Evolutionary conservation across 1,140 invertebrate genomes (phyloP).

Genomic region (Leucophenga varia): DNA sequence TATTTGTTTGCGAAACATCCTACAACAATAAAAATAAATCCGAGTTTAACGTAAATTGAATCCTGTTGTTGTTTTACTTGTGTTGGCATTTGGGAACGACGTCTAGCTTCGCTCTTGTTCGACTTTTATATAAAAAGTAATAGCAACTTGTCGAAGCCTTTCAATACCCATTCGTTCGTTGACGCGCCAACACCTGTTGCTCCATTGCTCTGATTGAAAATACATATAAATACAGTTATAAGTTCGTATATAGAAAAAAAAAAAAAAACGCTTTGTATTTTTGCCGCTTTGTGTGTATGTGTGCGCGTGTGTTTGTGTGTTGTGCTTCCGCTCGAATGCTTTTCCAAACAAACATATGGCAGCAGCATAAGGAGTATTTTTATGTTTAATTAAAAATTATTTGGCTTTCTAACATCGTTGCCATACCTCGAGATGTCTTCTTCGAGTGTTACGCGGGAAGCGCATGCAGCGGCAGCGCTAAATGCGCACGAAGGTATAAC

Average conservation of each 20-base stretch:
- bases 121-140: conserved; percentile 36
- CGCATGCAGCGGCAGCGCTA: conserved; percentile 8
- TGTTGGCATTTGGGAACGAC: conserved; percentile 3
- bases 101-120: conserved; percentile 9
- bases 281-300: too few relatives aligned
- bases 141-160: conserved; percentile 39
- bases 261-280: too few relatives aligned
- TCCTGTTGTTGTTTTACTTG: conserved; percentile 11
- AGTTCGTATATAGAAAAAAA: too few relatives aligned
- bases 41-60: conserved; percentile 25
- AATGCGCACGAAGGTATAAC: too few relatives aligned
- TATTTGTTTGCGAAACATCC: too few relatives aligned
- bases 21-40: neutral
- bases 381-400: conserved; percentile 9
- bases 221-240: too few relatives aligned
- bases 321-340: too few relatives aligned
- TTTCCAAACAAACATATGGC: conserved; percentile 38
- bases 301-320: neutral
- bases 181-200: conserved; percentile 48
- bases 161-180: conserved; percentile 41
- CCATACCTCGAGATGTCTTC: too few relatives aligned
- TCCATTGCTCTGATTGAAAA: too few relatives aligned
- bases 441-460: conserved; percentile 6
- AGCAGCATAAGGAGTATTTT: conserved; percentile 16
- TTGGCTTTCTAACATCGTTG: too few relatives aligned